Percentiles rank a stretch among this genome's conserved stretches.
Conservation (phyloP, 2,888 invertebrate species). For the Caenorhabditis angaria region DNA sequence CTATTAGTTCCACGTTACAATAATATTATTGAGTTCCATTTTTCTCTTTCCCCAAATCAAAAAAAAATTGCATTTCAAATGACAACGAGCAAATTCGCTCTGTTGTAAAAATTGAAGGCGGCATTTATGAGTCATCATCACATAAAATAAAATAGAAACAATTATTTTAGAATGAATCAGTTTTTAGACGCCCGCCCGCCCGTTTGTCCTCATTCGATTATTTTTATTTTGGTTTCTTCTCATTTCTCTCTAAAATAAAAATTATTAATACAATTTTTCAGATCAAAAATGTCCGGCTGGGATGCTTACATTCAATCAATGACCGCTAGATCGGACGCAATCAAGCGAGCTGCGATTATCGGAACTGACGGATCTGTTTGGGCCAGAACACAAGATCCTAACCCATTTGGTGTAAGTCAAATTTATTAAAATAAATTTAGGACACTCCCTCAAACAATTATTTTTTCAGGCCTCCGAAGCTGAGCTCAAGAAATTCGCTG, state of each 20-base stretch:
- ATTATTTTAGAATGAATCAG: conserved; percentile 1
- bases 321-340: conserved; percentile 48
- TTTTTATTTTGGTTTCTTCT: conserved; percentile 18
- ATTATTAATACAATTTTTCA: conserved; percentile 14
- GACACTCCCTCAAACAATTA: not conserved
- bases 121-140: not conserved
- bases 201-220: conserved; percentile 14
- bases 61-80: no score
- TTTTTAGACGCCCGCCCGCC: not conserved
- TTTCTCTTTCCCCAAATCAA: no score
- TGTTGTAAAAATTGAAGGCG: not conserved
- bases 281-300: conserved; percentile 68
- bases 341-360: conserved; percentile 70
- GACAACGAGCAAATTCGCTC: not conserved
- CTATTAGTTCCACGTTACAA: not conserved
- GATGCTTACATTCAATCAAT: conserved; percentile 67
- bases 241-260: conserved; percentile 1
- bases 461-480: conserved; percentile 64
- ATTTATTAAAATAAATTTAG: not conserved
- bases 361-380: conserved; percentile 68
- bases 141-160: not conserved
- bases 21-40: not conserved
- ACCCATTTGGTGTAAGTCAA: conserved; percentile 34
- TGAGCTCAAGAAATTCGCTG: conserved; percentile 65
- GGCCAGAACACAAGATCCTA: conserved; percentile 60